Evolutionary conservation across 2,113 vertebrate species (phyloP).

Genomic region (Montifringilla adamsi): DNA sequence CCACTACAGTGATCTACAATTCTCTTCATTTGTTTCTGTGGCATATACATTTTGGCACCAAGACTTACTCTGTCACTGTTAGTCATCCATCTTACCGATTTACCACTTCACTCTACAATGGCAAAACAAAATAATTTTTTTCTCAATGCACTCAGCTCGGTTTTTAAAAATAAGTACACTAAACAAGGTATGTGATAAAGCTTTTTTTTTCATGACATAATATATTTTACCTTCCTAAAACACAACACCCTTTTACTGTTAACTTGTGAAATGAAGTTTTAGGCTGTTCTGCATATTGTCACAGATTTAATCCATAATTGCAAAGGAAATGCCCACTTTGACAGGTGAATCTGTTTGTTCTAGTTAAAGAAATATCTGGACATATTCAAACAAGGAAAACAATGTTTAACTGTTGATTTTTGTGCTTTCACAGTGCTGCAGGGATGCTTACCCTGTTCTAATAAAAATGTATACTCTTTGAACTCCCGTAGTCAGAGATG

Average conservation of each 20-base stretch:
- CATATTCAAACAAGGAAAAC: neutral
- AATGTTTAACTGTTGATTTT: neutral
- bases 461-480: neutral
- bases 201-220: neutral
- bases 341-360: neutral
- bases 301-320: neutral
- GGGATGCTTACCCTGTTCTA: neutral
- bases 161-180: neutral
- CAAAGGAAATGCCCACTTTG: neutral
- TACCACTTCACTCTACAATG: neutral
- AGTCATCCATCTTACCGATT: neutral
- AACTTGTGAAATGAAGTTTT: neutral
- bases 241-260: neutral
- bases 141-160: neutral
- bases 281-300: neutral
- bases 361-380: neutral
- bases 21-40: neutral
- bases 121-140: neutral
- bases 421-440: neutral
- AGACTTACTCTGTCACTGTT: neutral
- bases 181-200: neutral
- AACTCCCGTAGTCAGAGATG: neutral
- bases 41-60: neutral
- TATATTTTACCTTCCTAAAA: neutral
- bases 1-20: neutral